These are phyloP conservation scores for Drosophila paucipuncta DNA, from an alignment of 2,888 invertebrate genomes.

Conservation along the genomic window DNA sequence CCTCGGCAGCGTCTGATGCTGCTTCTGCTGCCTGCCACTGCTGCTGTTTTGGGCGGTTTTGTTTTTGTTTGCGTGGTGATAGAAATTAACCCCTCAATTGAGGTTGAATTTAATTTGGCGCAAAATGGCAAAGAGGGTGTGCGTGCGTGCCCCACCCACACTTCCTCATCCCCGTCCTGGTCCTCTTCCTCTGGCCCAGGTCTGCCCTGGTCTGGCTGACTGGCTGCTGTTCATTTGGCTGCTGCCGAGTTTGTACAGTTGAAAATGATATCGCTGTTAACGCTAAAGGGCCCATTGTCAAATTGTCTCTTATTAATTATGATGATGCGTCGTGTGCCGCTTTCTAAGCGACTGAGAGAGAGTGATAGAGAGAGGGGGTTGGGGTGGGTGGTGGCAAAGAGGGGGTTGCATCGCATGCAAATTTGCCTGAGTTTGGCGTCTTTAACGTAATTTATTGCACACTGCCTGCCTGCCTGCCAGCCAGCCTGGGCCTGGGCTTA, in stretches of 20 bases:
- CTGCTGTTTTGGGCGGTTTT: slow-evolving; percentile 63
- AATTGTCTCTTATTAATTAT: slow-evolving; percentile 84
- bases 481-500: slow-evolving; percentile 48
- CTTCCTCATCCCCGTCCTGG: background rate
- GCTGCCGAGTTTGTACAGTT: slow-evolving; percentile 52
- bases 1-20: slow-evolving; percentile 22
- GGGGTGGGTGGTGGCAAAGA: background rate
- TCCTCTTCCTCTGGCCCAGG: background rate
- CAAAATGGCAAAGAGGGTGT: slow-evolving; percentile 79
- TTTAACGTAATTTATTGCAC: slow-evolving; percentile 77
- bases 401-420: slow-evolving; percentile 60
- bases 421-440: slow-evolving; percentile 76
- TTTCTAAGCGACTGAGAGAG: background rate
- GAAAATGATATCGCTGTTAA: slow-evolving; percentile 78
- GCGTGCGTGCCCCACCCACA: slow-evolving; percentile 37
- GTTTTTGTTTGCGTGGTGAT: slow-evolving; percentile 82
- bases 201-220: slow-evolving; percentile 1
- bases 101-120: slow-evolving; percentile 86
- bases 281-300: slow-evolving; percentile 80
- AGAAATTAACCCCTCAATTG: slow-evolving; percentile 85
- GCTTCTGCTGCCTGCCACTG: slow-evolving; percentile 29
- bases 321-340: slow-evolving; percentile 76
- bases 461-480: slow-evolving; percentile 17
- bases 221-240: slow-evolving; percentile 64
- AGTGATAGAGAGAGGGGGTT: background rate